Evolutionary conservation across 2,888 invertebrate genomes (phyloP).

Genomic region (Mimachlamys varia): DNA sequence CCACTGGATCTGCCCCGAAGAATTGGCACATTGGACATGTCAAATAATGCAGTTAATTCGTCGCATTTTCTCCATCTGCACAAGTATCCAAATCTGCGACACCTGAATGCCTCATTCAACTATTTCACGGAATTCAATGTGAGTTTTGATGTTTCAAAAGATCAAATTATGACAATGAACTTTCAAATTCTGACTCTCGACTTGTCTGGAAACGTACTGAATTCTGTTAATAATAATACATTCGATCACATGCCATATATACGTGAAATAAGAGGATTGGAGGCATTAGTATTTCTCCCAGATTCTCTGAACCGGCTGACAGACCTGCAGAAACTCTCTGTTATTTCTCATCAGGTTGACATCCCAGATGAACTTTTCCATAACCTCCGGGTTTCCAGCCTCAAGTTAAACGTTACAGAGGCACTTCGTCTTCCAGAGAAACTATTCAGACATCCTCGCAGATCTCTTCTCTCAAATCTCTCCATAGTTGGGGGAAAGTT

Average conservation of each 20-base stretch:
- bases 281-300: not conserved
- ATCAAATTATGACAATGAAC: not conserved
- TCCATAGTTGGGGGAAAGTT: not conserved
- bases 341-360: slow-evolving; percentile 31
- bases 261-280: slow-evolving; percentile 24
- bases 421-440: not conserved
- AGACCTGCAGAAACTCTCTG: not conserved
- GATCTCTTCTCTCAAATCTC: slow-evolving; percentile 3
- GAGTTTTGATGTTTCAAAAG: not conserved
- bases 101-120: not conserved
- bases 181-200: slow-evolving; percentile 24
- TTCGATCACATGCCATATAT: slow-evolving; percentile 36
- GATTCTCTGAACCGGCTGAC: not conserved
- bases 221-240: not conserved
- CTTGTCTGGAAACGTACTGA: slow-evolving; percentile 34
- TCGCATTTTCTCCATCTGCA: not conserved
- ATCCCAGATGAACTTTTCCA: slow-evolving; percentile 38
- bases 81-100: slow-evolving; percentile 15
- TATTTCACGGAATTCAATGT: not conserved
- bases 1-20: not conserved
- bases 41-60: not conserved
- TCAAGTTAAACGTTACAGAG: not conserved
- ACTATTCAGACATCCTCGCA: slow-evolving; percentile 11
- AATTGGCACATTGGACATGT: not conserved
- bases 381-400: not conserved